These are phyloP conservation scores for Margarornis squamiger DNA, from an alignment of 2,797 vertebrate species.

Conservation along the genomic window DNA sequence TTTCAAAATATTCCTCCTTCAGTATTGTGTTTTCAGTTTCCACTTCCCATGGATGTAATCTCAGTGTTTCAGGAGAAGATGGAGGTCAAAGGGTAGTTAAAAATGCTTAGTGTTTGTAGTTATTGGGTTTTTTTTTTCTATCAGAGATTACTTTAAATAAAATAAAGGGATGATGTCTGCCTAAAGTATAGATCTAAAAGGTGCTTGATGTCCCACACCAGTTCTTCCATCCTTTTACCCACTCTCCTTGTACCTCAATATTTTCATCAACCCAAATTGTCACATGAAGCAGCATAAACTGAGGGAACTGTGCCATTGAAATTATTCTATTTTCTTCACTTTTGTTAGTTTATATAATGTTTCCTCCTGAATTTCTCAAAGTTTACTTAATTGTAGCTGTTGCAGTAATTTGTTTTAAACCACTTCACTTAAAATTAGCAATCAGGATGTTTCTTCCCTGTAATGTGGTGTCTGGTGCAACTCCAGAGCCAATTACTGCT, in stretches of 20 bases:
- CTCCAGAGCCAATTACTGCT: not conserved
- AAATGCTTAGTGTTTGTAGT: not conserved
- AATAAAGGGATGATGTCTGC: not conserved
- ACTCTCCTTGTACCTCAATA: not conserved
- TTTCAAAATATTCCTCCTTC: not conserved
- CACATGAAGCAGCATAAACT: not conserved
- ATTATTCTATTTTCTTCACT: not conserved
- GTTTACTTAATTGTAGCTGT: slow-evolving; percentile 1
- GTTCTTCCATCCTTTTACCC: not conserved
- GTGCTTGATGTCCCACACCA: not conserved
- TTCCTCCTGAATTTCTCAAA: not conserved
- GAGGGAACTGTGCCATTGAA: not conserved
- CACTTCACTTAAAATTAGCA: not conserved
- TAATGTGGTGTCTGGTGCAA: slow-evolving; percentile 5
- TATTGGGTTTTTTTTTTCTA: not conserved
- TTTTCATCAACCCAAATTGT: not conserved
- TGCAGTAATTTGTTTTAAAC: slow-evolving; percentile 4
- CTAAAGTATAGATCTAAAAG: not conserved
- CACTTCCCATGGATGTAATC: not conserved
- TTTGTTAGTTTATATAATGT: not conserved
- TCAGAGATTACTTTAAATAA: not conserved
- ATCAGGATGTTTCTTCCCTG: not conserved
- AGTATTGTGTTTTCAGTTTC: not conserved
- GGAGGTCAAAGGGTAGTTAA: not conserved
- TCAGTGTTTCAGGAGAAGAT: not conserved